Conservation (phyloP, 2,113 vertebrate species). For the Perca fluviatilis region DNA sequence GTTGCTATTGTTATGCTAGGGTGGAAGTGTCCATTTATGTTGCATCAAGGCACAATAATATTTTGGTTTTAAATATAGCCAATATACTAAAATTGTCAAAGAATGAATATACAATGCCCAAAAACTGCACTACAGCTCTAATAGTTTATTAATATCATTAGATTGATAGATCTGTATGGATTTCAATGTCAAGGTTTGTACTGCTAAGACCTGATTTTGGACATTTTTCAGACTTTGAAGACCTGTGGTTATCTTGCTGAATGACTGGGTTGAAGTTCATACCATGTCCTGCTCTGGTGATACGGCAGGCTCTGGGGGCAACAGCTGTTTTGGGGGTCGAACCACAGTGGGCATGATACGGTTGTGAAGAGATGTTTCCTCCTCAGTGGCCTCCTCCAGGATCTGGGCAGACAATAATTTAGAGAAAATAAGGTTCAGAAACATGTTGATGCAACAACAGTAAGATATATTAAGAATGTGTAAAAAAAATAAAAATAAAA, state of each 20-base stretch:
- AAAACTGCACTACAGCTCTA: neutral
- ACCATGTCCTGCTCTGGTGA: conserved; percentile 92
- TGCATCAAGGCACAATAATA: neutral
- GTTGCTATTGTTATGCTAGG: neutral
- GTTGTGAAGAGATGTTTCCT: conserved; percentile 97
- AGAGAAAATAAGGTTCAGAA: neutral
- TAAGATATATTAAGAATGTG: neutral
- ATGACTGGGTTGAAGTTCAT: conserved; percentile 19
- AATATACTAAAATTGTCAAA: neutral
- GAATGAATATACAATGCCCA: neutral
- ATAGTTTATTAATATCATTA: neutral
- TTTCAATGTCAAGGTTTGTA: neutral
- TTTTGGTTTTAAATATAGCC: neutral
- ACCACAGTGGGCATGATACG: conserved; percentile 98
- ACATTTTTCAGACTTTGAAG: neutral
- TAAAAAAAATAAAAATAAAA: neutral
- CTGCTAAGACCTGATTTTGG: no score
- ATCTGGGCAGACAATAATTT: conserved; percentile 81
- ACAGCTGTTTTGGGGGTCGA: conserved; percentile 92
- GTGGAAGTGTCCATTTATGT: neutral
- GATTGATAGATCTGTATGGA: neutral
- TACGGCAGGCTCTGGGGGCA: conserved; percentile 84
- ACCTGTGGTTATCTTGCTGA: neutral
- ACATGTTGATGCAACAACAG: neutral
- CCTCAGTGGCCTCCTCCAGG: conserved; percentile 96